Evolutionary conservation across 2,113 vertebrate species (phyloP).

Genomic region (Caranx melampygus): DNA sequence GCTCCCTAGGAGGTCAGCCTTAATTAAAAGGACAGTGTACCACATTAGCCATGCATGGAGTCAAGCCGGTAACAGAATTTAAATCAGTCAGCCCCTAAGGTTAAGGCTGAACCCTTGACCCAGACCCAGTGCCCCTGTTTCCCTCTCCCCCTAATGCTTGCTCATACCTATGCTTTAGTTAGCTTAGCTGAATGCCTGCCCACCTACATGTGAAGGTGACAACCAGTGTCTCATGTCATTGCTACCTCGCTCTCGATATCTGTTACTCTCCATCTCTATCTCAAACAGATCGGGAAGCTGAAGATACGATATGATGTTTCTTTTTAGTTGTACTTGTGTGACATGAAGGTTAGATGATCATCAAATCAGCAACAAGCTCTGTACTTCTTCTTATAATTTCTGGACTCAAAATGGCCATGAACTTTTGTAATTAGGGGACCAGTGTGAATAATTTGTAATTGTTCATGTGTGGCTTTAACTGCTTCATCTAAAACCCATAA

Average conservation of each 20-base stretch:
- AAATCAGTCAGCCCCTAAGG: slow-evolving; percentile 58
- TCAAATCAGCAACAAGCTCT: background rate
- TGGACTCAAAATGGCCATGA: slow-evolving; percentile 24
- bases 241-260: background rate
- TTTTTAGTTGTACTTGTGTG: background rate
- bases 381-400: background rate
- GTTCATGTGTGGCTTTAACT: slow-evolving; percentile 51
- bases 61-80: slow-evolving; percentile 67
- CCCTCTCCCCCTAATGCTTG: slow-evolving; percentile 24
- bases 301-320: background rate
- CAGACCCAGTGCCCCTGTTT: slow-evolving; percentile 52
- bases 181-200: slow-evolving; percentile 10
- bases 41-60: slow-evolving; percentile 66
- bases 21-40: slow-evolving; percentile 71
- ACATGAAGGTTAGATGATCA: background rate
- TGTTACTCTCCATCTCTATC: slow-evolving; percentile 9
- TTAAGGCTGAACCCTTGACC: slow-evolving; percentile 77
- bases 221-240: background rate
- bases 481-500: slow-evolving; percentile 44
- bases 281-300: slow-evolving; percentile 6
- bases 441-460: slow-evolving; percentile 54
- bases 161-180: slow-evolving; percentile 23
- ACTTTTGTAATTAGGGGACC: slow-evolving; percentile 20
- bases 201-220: slow-evolving; percentile 29
- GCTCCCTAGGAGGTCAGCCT: slow-evolving; percentile 59